Base-by-base conservation (phyloP, 2,113 vertebrate genomes). In the Tympanuchus pallidicinctus region DNA sequence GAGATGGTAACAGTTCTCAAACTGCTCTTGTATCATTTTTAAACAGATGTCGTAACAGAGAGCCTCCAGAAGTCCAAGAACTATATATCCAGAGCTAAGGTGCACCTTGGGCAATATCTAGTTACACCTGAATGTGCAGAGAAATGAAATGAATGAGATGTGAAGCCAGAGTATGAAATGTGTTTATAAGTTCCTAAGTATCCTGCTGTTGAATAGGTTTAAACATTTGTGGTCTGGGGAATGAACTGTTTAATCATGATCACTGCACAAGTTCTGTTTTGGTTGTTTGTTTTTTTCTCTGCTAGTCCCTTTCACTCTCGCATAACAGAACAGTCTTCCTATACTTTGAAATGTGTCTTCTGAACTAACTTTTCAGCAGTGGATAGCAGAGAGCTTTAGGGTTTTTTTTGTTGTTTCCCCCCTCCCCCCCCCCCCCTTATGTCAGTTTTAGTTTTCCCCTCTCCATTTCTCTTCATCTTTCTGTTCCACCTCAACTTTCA, bases 141-240 rank as follows among this genome's bases (percentile, higher is more conserved):
- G 48, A n/a, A 43, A 40, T 54, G 27, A 40, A 52, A 22, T 28
- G 34, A 74, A 50, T 4, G 12, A 54, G 56, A 60, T 2, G 2
- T 25, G 22, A 42, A 54, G 28, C 14, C 28, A 52, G 54, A 79
- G 30, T 13, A 79, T 88, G 85, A 76, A 89, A 72, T 70, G 71
- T 59, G n/a, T 69, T 79, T 84, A 52, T 82, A 47, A 89, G 32
- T 67, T 86, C 92, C 64, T 85, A 79, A 88, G 61, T 85, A 67
- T 70, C 75, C 60, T 92, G 48, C 82, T 79, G 54, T 82, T 88
- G 78, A 91, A 82, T 65, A 85, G 83, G 82, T 36, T 52, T 40
- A 82, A 77, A 67, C 36, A 32, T 82, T 86, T 87, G 32, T 96
- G 32, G 13, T 10, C 8, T 66, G 8, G 42, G 77, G 71, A 75